A percentile compares a stretch with the other conserved stretches of the same genome.
phyloP scores from a whole-genome alignment of 2,113 vertebrate genomes.

The Centropristis striata region DNA sequence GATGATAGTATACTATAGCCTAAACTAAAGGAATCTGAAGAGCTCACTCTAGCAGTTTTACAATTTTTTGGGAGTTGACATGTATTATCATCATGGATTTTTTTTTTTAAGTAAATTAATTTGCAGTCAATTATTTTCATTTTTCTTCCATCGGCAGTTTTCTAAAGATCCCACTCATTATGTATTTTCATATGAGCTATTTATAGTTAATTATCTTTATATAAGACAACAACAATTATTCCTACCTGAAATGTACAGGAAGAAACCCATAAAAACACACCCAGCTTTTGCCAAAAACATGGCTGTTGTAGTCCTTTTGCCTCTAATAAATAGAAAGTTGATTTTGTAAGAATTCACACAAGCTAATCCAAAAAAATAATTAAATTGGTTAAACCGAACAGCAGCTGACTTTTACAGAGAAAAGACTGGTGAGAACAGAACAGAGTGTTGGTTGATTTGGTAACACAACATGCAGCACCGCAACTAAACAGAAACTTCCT shows the following conservation, averaged over 20 bases:
- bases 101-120: not conserved
- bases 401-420: not conserved
- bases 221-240: not conserved
- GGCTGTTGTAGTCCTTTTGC: not conserved
- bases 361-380: not conserved
- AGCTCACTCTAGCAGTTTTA: not conserved
- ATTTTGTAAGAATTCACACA: no score
- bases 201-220: not conserved
- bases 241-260: slow-evolving; percentile 42
- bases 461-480: not conserved
- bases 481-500: not conserved
- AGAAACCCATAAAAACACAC: slow-evolving; percentile 9
- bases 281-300: slow-evolving; percentile 17
- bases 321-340: not conserved
- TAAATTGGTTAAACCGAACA: not conserved
- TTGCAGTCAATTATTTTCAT: not conserved
- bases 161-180: no score
- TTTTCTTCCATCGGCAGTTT: no score
- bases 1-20: not conserved
- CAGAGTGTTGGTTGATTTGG: not conserved
- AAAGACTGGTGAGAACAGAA: not conserved
- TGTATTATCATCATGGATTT: not conserved
- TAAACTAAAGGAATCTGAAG: not conserved
- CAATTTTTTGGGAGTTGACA: not conserved
- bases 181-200: not conserved